These are phyloP conservation scores for Leptinotarsa haldemani DNA, from an alignment of 2,888 invertebrate species.

Conservation along the genomic window DNA sequence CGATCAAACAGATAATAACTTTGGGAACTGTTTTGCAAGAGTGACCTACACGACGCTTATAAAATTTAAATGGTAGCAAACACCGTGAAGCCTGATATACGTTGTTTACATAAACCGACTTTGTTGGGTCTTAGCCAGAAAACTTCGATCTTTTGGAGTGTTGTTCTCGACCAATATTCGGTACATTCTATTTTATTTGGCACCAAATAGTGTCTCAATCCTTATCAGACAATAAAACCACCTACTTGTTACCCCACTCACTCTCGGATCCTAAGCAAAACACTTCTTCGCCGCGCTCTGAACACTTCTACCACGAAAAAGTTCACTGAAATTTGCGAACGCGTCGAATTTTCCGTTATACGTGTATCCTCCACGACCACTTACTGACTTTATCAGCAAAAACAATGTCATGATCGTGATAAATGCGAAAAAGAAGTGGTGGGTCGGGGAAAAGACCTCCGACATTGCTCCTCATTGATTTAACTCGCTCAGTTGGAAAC, in stretches of 20 bases:
- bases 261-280: neutral
- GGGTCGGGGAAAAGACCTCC: constrained; percentile 49
- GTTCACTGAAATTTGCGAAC: constrained; percentile 6
- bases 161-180: no score
- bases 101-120: no score
- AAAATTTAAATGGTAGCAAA: no score
- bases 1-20: no score
- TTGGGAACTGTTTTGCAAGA: no score
- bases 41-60: no score
- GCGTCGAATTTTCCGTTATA: constrained; percentile 40
- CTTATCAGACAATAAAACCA: constrained; percentile 8
- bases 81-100: no score
- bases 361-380: constrained; percentile 13
- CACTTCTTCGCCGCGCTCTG: neutral
- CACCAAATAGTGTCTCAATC: neutral
- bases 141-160: no score
- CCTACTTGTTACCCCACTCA: neutral
- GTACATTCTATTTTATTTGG: no score
- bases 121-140: no score
- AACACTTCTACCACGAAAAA: neutral
- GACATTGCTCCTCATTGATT: constrained; percentile 60
- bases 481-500: constrained; percentile 61
- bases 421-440: constrained; percentile 51
- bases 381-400: constrained; percentile 25
- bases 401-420: constrained; percentile 47